Evolutionary conservation across 2,113 vertebrate species (phyloP).

Genomic region (Phalacrocorax pelagicus): DNA sequence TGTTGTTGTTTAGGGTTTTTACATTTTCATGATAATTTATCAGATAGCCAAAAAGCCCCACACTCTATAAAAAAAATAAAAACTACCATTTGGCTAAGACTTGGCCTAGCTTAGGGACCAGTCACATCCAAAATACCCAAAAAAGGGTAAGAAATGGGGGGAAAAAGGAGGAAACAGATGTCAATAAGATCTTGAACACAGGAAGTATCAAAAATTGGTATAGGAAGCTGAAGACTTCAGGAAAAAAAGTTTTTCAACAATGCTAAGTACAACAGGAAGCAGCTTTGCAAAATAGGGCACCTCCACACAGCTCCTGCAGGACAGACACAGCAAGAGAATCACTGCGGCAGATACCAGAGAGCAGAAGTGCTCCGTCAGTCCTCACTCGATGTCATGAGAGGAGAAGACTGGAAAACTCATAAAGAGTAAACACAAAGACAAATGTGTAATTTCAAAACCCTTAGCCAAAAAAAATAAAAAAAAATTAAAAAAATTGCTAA

Average conservation of each 20-base stretch:
- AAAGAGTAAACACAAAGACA: neutral
- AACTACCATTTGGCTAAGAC: neutral
- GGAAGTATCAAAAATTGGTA: conserved; percentile 4
- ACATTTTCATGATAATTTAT: neutral
- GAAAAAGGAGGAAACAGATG: conserved; percentile 47
- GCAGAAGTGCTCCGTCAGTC: neutral
- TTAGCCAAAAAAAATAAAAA: too few species aligned
- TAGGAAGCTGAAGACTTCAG: conserved; percentile 13
- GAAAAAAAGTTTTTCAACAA: neutral
- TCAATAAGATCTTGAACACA: neutral
- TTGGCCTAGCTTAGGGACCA: neutral
- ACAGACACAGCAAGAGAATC: neutral
- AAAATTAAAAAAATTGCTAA: too few species aligned
- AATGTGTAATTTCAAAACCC: neutral
- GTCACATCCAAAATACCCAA: neutral
- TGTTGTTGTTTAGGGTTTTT: neutral
- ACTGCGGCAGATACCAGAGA: neutral
- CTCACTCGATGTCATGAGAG: rapidly evolving
- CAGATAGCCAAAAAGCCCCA: neutral
- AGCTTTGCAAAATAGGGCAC: rapidly evolving
- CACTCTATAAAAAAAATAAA: neutral
- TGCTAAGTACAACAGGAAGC: conserved; percentile 15
- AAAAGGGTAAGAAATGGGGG: neutral
- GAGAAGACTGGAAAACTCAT: rapidly evolving
- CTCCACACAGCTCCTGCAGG: neutral